Base-by-base conservation (phyloP, 2,797 vertebrate species). In the Trachurus trachurus region DNA sequence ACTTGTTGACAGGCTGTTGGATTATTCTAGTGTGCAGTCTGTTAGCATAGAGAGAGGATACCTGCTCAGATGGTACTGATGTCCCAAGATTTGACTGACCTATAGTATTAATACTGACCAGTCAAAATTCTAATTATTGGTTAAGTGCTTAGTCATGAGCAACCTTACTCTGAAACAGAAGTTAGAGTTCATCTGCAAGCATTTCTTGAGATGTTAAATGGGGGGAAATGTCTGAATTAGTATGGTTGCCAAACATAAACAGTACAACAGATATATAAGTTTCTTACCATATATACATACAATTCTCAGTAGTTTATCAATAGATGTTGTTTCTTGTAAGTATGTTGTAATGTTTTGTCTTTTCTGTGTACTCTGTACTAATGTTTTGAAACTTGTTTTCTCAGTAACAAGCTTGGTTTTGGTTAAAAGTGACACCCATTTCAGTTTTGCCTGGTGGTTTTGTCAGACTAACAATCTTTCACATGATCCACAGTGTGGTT, bases 401-500 rank as follows among this genome's bases (percentile, higher is more conserved):
- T 6, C 21, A 8, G 40, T 69, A 29, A 74, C 47, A 64, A 1
- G 16, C 10, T 52, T 26, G 54, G 29, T 45, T 67, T 26, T 45
- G 26, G n/a, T 69, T 61, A 16, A 68, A 57, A 52, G 11, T 68
- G 44, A 66, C 1, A 0, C 8, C 53, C 42, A 42, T 57, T 31
- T 61, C n/a, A 47, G 52, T 57, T 13, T 56, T 60, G 45, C 22
- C 17, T 45, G 37, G 0, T 66, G 34, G 19, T 16, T 39, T 44
- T 71, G 16, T 39, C 34, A 66, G n/a, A 70, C 19, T 21, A 29
- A 65, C 12, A 0, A 9, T 54, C 0, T 29, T 44, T 71, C 63
- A 15, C n/a, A 45, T 61, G 19, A 44, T 75, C 62, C 65, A 67
- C 61, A 73, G 71, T 67, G 6, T 45, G 34, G 40, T 42, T 44